Percentiles rank a stretch among this genome's conserved stretches.
Evolutionary conservation across 2,797 vertebrate genomes (phyloP).

Genomic region (Darevskia nairensis): DNA sequence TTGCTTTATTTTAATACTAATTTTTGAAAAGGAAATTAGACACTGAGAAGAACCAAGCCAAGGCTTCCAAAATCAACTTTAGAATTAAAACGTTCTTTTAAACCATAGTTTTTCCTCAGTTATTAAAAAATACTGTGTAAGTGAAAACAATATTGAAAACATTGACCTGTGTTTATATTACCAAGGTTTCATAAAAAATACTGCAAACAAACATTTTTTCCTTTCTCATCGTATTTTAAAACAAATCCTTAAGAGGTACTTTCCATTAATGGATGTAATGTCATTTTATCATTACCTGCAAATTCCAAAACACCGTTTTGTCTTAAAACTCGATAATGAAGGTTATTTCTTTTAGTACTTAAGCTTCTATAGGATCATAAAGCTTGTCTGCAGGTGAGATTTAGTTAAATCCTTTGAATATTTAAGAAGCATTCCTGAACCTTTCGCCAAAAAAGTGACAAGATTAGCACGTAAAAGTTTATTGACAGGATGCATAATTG

Average conservation of each 20-base stretch:
- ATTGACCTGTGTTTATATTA: conserved; percentile 43
- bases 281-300: conserved; percentile 64
- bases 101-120: neutral
- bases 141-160: conserved; percentile 48
- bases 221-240: conserved; percentile 47
- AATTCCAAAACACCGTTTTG: conserved; percentile 64
- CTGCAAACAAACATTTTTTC: conserved; percentile 54
- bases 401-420: conserved; percentile 79
- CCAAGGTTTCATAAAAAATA: conserved; percentile 43
- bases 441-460: conserved; percentile 72
- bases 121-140: conserved; percentile 43
- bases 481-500: conserved; percentile 69
- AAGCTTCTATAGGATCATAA: conserved; percentile 68
- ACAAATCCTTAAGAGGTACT: conserved; percentile 48
- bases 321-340: conserved; percentile 75
- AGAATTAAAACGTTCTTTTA: neutral
- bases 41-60: conserved; percentile 31
- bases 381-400: conserved; percentile 77
- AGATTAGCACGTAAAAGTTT: conserved; percentile 75
- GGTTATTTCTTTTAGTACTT: conserved; percentile 73
- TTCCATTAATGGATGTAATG: conserved; percentile 56
- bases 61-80: conserved; percentile 36
- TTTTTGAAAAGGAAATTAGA: conserved; percentile 47
- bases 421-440: conserved; percentile 79
- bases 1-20: conserved; percentile 35